A percentile compares a stretch with the other conserved stretches of the same genome.
These are phyloP conservation scores for Drosophila tanythrix DNA, from an alignment of 2,888 invertebrate genomes.

Conservation along the genomic window DNA sequence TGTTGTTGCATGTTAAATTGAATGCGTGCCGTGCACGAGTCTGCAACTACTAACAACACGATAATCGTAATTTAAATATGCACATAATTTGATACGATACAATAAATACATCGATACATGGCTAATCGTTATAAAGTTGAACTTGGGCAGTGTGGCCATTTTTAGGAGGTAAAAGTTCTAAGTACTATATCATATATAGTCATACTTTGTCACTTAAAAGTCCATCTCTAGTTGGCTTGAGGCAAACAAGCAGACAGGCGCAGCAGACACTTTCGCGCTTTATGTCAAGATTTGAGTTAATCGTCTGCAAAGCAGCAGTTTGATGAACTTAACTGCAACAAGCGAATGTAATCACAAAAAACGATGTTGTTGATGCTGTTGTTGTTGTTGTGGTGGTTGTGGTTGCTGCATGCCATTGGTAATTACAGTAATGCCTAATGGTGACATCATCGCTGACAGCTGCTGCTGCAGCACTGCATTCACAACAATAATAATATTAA, in stretches of 20 bases:
- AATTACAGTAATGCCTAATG: conserved; percentile 61
- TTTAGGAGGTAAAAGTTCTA: background rate
- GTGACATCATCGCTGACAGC: conserved; percentile 52
- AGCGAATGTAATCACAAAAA: conserved; percentile 50
- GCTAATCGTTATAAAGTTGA: background rate
- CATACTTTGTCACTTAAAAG: conserved; percentile 1
- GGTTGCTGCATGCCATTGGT: conserved; percentile 52
- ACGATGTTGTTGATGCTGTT: conserved; percentile 14
- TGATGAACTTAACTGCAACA: conserved; percentile 69
- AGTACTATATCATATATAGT: background rate
- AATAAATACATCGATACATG: conserved; percentile 5
- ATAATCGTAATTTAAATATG: conserved; percentile 26
- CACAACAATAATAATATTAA: conserved; percentile 21
- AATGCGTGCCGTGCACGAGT: conserved; percentile 53
- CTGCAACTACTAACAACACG: conserved; percentile 23
- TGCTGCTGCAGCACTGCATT: conserved; percentile 25
- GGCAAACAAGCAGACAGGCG: conserved; percentile 6
- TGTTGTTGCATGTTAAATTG: conserved; percentile 49
- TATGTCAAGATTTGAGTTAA: conserved; percentile 78
- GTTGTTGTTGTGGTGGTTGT: conserved; percentile 17
- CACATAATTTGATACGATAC: background rate
- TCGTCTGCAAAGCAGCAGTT: conserved; percentile 59
- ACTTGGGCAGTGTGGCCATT: background rate
- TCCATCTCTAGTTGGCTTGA: conserved; percentile 36
- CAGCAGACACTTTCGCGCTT: conserved; percentile 71